phyloP scores from a whole-genome alignment of 2,888 invertebrate genomes.

The Cyaniris semiargus region DNA sequence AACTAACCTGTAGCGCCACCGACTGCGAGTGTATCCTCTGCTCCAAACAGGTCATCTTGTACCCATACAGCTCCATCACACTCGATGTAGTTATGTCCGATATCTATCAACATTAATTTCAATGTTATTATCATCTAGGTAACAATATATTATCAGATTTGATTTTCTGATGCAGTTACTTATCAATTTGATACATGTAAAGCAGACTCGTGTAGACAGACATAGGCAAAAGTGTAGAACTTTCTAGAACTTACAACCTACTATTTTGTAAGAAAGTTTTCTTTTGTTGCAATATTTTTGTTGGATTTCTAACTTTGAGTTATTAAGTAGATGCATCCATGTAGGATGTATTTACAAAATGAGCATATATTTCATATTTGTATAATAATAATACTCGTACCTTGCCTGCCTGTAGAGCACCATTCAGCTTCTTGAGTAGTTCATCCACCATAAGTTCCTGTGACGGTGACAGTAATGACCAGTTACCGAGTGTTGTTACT shows the following conservation, averaged over 20 bases:
- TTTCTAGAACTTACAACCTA: too few species aligned
- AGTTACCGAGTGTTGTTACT: background rate
- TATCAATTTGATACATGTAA: too few species aligned
- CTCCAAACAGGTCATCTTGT: slow-evolving; percentile 81
- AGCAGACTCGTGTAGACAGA: too few species aligned
- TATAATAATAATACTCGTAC: slow-evolving; percentile 46
- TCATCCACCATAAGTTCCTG: slow-evolving; percentile 57
- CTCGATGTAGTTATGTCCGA: slow-evolving; percentile 82
- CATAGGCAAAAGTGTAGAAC: too few species aligned
- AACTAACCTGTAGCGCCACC: slow-evolving; percentile 64
- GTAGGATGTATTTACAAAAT: too few species aligned
- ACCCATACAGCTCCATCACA: slow-evolving; percentile 87
- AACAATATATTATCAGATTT: too few species aligned
- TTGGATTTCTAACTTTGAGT: too few species aligned
- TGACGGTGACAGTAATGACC: slow-evolving; percentile 34
- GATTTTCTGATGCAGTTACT: too few species aligned
- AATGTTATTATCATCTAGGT: background rate
- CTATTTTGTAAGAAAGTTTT: too few species aligned
- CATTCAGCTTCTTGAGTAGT: slow-evolving; percentile 67
- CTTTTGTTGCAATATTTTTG: too few species aligned
- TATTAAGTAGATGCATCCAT: too few species aligned
- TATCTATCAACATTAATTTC: slow-evolving; percentile 51
- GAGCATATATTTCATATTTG: too few species aligned
- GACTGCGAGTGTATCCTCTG: slow-evolving; percentile 70
- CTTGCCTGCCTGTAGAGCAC: slow-evolving; percentile 72